Percentiles rank a stretch among this genome's conserved stretches.
phyloP scores from a whole-genome alignment of 1,140 invertebrate genomes.

The Dreissena polymorpha region DNA sequence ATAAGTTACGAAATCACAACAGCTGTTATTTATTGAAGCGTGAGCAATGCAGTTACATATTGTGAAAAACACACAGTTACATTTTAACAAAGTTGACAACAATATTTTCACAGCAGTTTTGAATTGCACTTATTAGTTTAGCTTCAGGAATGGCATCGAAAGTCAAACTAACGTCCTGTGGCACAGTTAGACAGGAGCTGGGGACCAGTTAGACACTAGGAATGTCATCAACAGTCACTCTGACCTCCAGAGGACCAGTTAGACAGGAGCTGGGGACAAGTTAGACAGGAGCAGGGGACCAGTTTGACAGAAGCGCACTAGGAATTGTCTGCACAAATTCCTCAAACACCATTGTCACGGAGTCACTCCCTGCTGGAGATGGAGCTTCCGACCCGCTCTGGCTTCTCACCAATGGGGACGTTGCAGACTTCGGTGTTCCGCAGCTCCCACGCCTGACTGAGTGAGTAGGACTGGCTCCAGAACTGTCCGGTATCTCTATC shows the following conservation, averaged over 20 bases:
- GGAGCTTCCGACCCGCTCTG: conserved; percentile 26
- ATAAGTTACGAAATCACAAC: too few species aligned
- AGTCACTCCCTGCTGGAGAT: conserved; percentile 45
- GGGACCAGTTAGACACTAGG: too few species aligned
- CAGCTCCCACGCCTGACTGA: conserved; percentile 1
- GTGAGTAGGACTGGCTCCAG: conserved; percentile 12
- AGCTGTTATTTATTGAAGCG: too few species aligned
- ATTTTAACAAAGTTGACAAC: too few species aligned
- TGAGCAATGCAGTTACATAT: too few species aligned
- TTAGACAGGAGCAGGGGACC: neutral
- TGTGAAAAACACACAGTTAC: too few species aligned
- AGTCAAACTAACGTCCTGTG: neutral
- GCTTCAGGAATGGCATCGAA: too few species aligned
- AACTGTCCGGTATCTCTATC: conserved; percentile 42
- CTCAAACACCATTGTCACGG: conserved; percentile 51
- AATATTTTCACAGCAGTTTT: too few species aligned
- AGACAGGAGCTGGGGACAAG: neutral
- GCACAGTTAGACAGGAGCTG: neutral
- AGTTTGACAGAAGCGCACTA: neutral
- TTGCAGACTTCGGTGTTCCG: neutral
- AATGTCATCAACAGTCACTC: too few species aligned
- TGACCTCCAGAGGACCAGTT: conserved; percentile 13
- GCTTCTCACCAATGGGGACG: conserved; percentile 29
- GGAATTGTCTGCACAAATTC: conserved; percentile 54
- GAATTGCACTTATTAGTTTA: too few species aligned